Evolutionary conservation across 2,888 invertebrate species (phyloP).

Genomic region (Caenorhabditis wallacei): DNA sequence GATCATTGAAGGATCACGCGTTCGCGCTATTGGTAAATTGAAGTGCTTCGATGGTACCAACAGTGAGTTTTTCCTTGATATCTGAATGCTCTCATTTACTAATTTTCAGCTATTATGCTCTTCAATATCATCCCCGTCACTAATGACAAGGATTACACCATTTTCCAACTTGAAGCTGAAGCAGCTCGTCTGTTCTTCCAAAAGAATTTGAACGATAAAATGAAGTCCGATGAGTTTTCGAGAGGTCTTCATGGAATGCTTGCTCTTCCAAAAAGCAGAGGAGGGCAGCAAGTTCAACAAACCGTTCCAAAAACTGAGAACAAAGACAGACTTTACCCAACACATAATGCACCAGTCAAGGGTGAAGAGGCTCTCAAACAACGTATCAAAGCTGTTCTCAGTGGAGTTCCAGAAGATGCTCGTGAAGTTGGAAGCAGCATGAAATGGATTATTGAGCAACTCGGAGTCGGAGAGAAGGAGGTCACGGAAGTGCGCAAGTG

Average conservation of each 20-base stretch:
- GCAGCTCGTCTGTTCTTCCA: slow-evolving; percentile 61
- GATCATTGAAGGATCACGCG: slow-evolving; percentile 45
- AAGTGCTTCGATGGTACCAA: slow-evolving; percentile 53
- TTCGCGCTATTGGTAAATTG: slow-evolving; percentile 57
- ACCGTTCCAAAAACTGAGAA: slow-evolving; percentile 2
- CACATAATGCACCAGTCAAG: neutral
- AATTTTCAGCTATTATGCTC: slow-evolving; percentile 49
- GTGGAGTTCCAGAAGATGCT: neutral
- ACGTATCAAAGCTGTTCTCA: slow-evolving; percentile 26
- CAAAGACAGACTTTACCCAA: slow-evolving; percentile 45
- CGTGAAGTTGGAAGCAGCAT: slow-evolving; percentile 39
- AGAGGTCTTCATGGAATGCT: slow-evolving; percentile 48
- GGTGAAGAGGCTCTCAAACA: neutral
- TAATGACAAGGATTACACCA: slow-evolving; percentile 44
- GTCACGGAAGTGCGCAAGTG: slow-evolving; percentile 6
- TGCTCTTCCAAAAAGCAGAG: slow-evolving; percentile 51
- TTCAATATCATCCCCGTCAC: slow-evolving; percentile 51
- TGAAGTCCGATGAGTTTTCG: slow-evolving; percentile 22
- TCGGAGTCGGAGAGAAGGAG: slow-evolving; percentile 3
- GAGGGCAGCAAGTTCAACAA: slow-evolving; percentile 21
- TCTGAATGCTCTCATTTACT: neutral
- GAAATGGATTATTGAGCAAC: slow-evolving; percentile 34
- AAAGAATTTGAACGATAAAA: slow-evolving; percentile 51
- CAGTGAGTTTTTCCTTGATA: slow-evolving; percentile 29
- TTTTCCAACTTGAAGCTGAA: slow-evolving; percentile 51